These are phyloP conservation scores for Sebastiscus tertius DNA, from an alignment of 2,797 vertebrate genomes.

Conservation along the genomic window DNA sequence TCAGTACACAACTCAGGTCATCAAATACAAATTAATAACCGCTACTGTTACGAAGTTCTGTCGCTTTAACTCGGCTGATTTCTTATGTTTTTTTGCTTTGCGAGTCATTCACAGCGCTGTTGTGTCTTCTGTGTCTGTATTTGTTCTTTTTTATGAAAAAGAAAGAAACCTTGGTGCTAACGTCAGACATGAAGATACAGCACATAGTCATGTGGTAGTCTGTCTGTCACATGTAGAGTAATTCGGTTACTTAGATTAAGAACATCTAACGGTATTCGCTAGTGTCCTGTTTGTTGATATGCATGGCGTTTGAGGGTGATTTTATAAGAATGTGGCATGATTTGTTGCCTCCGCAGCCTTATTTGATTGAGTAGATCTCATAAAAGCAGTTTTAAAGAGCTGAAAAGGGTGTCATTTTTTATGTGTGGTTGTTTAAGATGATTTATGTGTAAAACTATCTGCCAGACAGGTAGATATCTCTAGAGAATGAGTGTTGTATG, in stretches of 20 bases:
- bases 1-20: constrained; percentile 78
- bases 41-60: constrained; percentile 23
- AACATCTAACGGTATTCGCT: background rate
- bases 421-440: constrained; percentile 44
- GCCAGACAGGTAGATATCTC: constrained; percentile 69
- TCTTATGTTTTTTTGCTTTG: background rate
- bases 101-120: constrained; percentile 20
- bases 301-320: constrained; percentile 49
- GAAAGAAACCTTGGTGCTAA: constrained; percentile 81
- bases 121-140: constrained; percentile 53
- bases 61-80: constrained; percentile 11
- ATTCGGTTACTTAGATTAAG: constrained; percentile 24
- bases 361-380: constrained; percentile 78
- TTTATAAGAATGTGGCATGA: constrained; percentile 21
- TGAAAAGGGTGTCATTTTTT: constrained; percentile 43
- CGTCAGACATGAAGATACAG: constrained; percentile 62
- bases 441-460: constrained; percentile 65
- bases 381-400: constrained; percentile 44
- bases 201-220: constrained; percentile 30
- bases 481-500: constrained; percentile 18
- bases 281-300: constrained; percentile 26
- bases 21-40: constrained; percentile 29
- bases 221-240: constrained; percentile 43
- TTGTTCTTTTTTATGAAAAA: constrained; percentile 32
- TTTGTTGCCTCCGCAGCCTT: constrained; percentile 43